Evolutionary conservation across 2,113 vertebrate genomes (phyloP), one percentile per base, ranked within the genome.

Genomic region (Addax nasomaculatus): DNA sequence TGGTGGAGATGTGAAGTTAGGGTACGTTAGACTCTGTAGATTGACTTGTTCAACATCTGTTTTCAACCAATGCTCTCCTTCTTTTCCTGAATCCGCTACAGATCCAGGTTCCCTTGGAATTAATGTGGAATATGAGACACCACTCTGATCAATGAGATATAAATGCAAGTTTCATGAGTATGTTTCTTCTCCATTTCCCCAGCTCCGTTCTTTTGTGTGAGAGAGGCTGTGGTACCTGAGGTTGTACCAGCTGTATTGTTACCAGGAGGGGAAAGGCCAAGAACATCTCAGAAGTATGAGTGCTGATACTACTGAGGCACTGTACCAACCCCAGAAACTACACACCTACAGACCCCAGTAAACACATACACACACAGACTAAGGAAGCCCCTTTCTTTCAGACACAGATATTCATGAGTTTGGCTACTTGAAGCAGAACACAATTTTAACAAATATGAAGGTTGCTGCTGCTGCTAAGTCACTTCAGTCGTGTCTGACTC

Each of bases 381-480:
- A 90, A 76, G 29, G 47, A 87, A 27, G 21, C 4, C 49, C n/a
- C 49, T 36, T 36, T 49, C 53, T 84, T 96, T n/a, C 79, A 91
- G 78, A n/a, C 10, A 15, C 4, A 47, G 12, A n/a, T 64, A 84
- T 67, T 79, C 21, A 55, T 39, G 67, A 10, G 2, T 51, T 92
- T n/a, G 23, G 55, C 29, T 70, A 70, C 25, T 16, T 91, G 51
- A 21, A 53, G 21, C 30, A 51, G 79, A 85, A 79, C 33, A 85
- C 3, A 29, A 30, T 51, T 64, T 39, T 64, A 81, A 70, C 27
- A 29, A 55, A 83, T 9, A 43, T 23, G 60, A 62, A 62, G 39
- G 39, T 39, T 39, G 39, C 39, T 39, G 39, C 39, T 39, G 39
- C 39, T 39, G 39, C 39, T 39, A 39, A 39, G 39, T 39, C 39